phyloP scores from a whole-genome alignment of 2,888 invertebrate genomes.

The Dynastes hyllus region DNA sequence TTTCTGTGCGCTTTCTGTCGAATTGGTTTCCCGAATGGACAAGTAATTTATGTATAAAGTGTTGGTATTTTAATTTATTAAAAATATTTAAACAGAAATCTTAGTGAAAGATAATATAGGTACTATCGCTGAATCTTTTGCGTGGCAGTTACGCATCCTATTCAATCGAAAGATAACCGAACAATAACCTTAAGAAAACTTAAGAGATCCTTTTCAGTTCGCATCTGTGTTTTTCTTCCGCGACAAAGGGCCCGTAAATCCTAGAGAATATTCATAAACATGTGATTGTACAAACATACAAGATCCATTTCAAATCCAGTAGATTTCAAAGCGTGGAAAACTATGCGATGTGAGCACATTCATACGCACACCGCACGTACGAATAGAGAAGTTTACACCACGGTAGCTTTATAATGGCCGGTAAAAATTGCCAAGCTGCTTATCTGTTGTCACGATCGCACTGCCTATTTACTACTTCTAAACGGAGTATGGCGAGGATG shows the following conservation, averaged over 20 bases:
- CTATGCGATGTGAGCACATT: conserved; percentile 40
- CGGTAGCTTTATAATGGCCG: conserved; percentile 50
- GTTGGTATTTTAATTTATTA: too few relatives aligned
- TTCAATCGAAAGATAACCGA: conserved; percentile 28
- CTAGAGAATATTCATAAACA: conserved; percentile 47
- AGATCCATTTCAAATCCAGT: conserved; percentile 47
- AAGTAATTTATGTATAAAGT: too few relatives aligned
- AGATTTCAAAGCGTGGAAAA: conserved; percentile 39
- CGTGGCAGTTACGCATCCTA: conserved; percentile 17
- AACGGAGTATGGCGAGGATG: conserved; percentile 54
- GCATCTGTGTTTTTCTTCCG: conserved; percentile 17
- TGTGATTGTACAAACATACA: conserved; percentile 40
- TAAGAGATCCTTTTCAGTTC: conserved; percentile 31
- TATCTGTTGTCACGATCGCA: conserved; percentile 57
- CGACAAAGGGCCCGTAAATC: conserved; percentile 30
- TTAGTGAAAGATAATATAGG: too few relatives aligned
- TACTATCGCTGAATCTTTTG: neutral
- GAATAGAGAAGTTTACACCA: conserved; percentile 45
- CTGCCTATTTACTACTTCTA: conserved; percentile 46
- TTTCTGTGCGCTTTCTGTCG: too few relatives aligned
- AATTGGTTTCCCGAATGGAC: too few relatives aligned
- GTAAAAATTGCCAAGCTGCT: conserved; percentile 55
- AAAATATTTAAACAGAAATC: too few relatives aligned
- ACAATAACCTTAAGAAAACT: conserved; percentile 31
- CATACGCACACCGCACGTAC: conserved; percentile 39